Conservation (phyloP, 2,113 vertebrate species). For the Sigmodon hispidus region DNA sequence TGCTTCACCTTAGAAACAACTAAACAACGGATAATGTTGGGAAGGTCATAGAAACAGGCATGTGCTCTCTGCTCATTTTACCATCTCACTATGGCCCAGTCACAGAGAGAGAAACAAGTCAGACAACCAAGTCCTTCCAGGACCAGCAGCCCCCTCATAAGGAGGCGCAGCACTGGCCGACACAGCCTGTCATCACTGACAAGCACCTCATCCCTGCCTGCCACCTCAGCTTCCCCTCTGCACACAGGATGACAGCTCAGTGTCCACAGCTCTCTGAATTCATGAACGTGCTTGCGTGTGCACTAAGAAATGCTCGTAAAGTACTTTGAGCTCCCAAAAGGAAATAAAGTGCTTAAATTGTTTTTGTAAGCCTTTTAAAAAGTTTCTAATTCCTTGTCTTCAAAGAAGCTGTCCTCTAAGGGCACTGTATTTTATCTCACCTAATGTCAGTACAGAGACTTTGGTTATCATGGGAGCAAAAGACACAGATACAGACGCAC, state of each 20-base stretch:
- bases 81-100: too few species aligned
- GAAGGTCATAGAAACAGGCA: neutral
- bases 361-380: constrained; percentile 55
- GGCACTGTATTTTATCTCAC: constrained; percentile 40
- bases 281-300: neutral
- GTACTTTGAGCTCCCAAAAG: constrained; percentile 16
- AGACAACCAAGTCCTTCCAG: neutral
- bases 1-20: neutral
- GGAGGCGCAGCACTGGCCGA: neutral
- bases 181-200: neutral
- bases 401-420: constrained; percentile 41
- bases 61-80: neutral
- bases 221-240: neutral
- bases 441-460: neutral
- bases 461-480: constrained; percentile 41
- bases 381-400: constrained; percentile 30
- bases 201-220: neutral
- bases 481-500: neutral
- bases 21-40: neutral
- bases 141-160: neutral
- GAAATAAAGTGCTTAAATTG: neutral
- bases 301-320: neutral
- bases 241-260: neutral
- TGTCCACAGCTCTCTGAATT: neutral
- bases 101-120: neutral